phyloP scores from a whole-genome alignment of 2,888 invertebrate genomes.

The Andricus curvator region DNA sequence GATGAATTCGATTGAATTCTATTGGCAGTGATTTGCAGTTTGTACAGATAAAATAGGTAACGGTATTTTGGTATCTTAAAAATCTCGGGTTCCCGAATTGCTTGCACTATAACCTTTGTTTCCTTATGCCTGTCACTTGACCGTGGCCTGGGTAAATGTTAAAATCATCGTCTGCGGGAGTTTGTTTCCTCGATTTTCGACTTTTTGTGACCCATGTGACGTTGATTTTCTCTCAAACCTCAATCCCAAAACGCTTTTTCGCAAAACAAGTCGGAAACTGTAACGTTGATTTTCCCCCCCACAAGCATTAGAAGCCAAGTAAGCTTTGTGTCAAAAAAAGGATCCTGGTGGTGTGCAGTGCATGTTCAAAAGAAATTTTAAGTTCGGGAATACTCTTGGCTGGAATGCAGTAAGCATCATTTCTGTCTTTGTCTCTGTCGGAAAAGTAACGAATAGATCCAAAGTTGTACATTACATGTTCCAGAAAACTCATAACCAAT shows the following conservation, averaged over 20 bases:
- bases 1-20: slow-evolving; percentile 66
- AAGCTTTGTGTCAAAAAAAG: slow-evolving; percentile 41
- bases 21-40: slow-evolving; percentile 66
- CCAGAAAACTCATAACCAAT: slow-evolving; percentile 30
- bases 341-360: slow-evolving; percentile 20
- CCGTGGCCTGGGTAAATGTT: slow-evolving; percentile 51
- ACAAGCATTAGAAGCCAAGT: slow-evolving; percentile 34
- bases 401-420: slow-evolving; percentile 14
- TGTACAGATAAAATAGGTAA: slow-evolving; percentile 69
- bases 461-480: slow-evolving; percentile 3
- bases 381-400: background rate
- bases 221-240: background rate
- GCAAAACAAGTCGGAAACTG: slow-evolving; percentile 16
- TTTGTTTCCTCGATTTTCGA: slow-evolving; percentile 23
- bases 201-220: slow-evolving; percentile 31
- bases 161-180: slow-evolving; percentile 26
- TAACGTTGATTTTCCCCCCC: slow-evolving; percentile 32
- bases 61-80: slow-evolving; percentile 52
- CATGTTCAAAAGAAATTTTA: slow-evolving; percentile 27
- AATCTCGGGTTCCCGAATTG: slow-evolving; percentile 52
- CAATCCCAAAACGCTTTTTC: background rate
- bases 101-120: slow-evolving; percentile 68
- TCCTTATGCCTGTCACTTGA: slow-evolving; percentile 61
- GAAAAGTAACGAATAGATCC: background rate
- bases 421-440: slow-evolving; percentile 29